Percentiles rank a stretch among this genome's conserved stretches.
Evolutionary conservation across 2,888 invertebrate species (phyloP).

Genomic region (Apamea epomidion): DNA sequence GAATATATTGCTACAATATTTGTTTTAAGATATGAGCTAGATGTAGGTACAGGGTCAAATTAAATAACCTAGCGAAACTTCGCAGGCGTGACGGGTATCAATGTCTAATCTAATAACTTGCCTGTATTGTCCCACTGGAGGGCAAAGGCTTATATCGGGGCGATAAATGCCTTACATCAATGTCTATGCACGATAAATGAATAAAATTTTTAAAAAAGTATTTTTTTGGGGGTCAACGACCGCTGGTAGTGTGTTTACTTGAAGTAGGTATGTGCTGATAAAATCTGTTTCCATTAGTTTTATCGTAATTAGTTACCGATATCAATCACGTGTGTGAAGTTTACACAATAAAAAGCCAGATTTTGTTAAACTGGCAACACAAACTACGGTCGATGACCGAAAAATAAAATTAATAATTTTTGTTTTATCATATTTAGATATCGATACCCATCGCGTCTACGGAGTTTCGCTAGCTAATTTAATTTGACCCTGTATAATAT

Average conservation of each 20-base stretch:
- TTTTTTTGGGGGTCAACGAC: background rate
- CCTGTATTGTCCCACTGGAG: too few species aligned
- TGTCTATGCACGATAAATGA: too few species aligned
- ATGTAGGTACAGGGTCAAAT: background rate
- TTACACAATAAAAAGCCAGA: background rate
- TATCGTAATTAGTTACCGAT: background rate
- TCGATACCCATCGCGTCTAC: too few species aligned
- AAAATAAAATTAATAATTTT: background rate
- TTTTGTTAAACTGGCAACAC: background rate
- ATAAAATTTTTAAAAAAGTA: too few species aligned
- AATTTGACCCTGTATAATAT: too few species aligned
- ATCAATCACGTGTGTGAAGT: background rate
- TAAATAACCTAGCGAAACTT: background rate
- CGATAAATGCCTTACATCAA: too few species aligned
- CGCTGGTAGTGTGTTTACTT: background rate
- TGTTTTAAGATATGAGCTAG: background rate
- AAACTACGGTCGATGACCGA: background rate
- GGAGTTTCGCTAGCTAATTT: too few species aligned
- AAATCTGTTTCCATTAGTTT: background rate
- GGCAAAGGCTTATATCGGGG: too few species aligned
- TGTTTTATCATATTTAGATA: background rate
- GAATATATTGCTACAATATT: constrained; percentile 2
- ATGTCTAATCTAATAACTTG: too few species aligned
- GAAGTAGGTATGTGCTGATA: background rate
- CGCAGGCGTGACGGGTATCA: background rate